Percentiles rank a stretch among this genome's conserved stretches.
Evolutionary conservation across 2,888 invertebrate species (phyloP).

Genomic region (Limnephilus marmoratus): DNA sequence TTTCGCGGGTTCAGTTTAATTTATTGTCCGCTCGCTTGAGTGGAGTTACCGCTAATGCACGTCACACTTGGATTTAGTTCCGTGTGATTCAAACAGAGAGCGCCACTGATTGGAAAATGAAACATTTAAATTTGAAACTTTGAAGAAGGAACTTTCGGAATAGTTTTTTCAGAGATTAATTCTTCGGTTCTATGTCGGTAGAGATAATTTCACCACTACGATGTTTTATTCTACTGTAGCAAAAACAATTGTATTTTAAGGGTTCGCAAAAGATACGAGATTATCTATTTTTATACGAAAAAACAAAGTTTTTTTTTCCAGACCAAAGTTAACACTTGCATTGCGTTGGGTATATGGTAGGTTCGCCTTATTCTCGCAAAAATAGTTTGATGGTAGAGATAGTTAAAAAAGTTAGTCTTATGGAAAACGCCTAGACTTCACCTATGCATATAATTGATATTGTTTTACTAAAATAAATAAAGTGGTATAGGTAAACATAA

Average conservation of each 20-base stretch:
- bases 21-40: not conserved
- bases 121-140: constrained; percentile 50
- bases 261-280: not conserved
- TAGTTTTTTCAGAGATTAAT: not conserved
- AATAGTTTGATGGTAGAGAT: no score
- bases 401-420: no score
- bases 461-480: no score
- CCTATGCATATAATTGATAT: no score
- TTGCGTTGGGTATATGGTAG: not conserved
- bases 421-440: no score
- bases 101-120: constrained; percentile 61
- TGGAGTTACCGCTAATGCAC: constrained; percentile 29
- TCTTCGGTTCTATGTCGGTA: not conserved
- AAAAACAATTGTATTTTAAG: not conserved
- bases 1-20: not conserved
- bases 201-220: not conserved
- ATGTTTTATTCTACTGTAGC: not conserved
- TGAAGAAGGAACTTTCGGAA: constrained; percentile 2
- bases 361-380: no score
- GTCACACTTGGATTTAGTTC: constrained; percentile 62
- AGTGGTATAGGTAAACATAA: no score
- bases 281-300: not conserved
- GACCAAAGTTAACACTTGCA: not conserved
- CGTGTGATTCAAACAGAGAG: constrained; percentile 61
- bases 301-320: not conserved